Evolutionary conservation across 2,797 vertebrate genomes (phyloP).

Genomic region (Micrastur ruficollis): DNA sequence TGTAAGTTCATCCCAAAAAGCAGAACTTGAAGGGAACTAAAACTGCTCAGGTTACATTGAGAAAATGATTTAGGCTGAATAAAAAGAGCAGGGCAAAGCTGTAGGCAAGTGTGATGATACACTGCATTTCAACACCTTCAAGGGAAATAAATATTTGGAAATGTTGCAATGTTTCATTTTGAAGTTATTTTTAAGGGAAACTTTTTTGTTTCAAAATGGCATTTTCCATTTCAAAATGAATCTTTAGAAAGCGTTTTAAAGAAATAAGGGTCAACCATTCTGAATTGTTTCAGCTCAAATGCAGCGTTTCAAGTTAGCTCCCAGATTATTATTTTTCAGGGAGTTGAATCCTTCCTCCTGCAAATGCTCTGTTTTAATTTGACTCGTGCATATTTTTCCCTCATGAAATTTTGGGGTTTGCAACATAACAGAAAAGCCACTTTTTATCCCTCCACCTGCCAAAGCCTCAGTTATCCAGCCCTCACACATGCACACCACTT

Average conservation of each 20-base stretch:
- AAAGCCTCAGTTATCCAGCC: not conserved
- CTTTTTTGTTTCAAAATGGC: not conserved
- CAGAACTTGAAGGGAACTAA: conserved; percentile 1
- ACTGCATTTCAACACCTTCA: not conserved
- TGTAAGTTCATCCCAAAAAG: conserved; percentile 4
- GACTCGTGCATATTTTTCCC: not conserved
- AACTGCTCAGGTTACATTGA: not conserved
- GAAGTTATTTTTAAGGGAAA: conserved; percentile 5
- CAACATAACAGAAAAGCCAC: not conserved
- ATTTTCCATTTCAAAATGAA: not conserved
- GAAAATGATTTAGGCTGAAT: not conserved
- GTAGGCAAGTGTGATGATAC: not conserved
- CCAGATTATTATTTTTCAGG: not conserved
- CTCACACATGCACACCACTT: conserved; percentile 12
- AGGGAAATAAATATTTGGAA: conserved; percentile 42
- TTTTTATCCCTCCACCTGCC: conserved; percentile 32
- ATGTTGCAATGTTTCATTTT: not conserved
- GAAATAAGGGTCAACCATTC: not conserved
- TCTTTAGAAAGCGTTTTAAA: not conserved
- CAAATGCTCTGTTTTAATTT: not conserved
- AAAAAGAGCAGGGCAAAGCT: conserved; percentile 11
- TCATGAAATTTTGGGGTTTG: not conserved
- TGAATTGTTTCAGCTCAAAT: not conserved
- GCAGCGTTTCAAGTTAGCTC: not conserved
- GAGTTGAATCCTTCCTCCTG: not conserved